These are phyloP conservation scores for Tinea pellionella DNA, from an alignment of 2,888 invertebrate species.

Conservation along the genomic window DNA sequence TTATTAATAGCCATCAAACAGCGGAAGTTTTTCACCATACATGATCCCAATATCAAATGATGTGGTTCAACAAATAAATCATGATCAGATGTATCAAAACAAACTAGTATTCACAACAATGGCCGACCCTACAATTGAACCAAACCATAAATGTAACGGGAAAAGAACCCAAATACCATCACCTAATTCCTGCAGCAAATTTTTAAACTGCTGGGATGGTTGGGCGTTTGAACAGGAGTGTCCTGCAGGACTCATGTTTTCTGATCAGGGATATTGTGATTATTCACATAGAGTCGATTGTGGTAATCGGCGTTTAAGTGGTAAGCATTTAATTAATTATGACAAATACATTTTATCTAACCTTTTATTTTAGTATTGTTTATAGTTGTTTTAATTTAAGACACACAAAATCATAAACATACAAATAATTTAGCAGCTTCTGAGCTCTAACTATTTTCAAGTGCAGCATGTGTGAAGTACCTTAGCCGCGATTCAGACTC, in stretches of 20 bases:
- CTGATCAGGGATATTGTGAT: slow-evolving; percentile 72
- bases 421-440: too few species aligned
- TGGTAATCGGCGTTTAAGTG: slow-evolving; percentile 49
- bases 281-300: slow-evolving; percentile 74
- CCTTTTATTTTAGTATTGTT: too few species aligned
- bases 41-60: slow-evolving; percentile 55
- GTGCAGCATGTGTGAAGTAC: too few species aligned
- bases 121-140: slow-evolving; percentile 34
- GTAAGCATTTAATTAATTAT: slow-evolving; percentile 28
- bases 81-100: slow-evolving; percentile 46
- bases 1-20: slow-evolving; percentile 24
- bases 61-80: slow-evolving; percentile 44
- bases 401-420: too few species aligned
- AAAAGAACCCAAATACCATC: slow-evolving; percentile 74
- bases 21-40: slow-evolving; percentile 36
- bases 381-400: too few species aligned
- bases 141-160: slow-evolving; percentile 47
- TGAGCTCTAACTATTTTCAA: too few species aligned
- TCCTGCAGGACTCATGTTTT: slow-evolving; percentile 72
- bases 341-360: too few species aligned
- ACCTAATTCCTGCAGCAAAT: slow-evolving; percentile 69
- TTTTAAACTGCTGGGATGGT: slow-evolving; percentile 79
- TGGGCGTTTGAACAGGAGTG: slow-evolving; percentile 75
- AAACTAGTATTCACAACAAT: slow-evolving; percentile 36
- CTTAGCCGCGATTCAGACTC: too few species aligned